Conservation (phyloP, 2,888 invertebrate genomes). For the Amblyjoppa proteus region DNA sequence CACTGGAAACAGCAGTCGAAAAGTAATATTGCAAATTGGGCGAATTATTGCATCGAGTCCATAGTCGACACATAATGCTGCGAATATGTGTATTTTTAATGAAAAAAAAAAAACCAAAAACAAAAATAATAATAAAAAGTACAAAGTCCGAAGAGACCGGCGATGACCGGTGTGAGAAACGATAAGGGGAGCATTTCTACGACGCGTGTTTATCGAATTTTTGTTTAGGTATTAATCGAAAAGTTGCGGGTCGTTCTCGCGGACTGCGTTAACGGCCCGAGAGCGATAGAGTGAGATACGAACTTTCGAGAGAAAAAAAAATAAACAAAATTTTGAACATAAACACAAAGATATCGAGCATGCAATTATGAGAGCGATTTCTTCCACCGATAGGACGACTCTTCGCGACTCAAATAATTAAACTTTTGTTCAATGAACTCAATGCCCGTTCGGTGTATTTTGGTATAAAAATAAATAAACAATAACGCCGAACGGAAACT, state of each 20-base stretch:
- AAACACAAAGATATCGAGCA: neutral
- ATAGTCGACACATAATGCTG: neutral
- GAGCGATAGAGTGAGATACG: neutral
- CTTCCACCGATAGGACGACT: slow-evolving; percentile 13
- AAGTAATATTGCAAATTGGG: neutral
- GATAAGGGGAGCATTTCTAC: slow-evolving; percentile 53
- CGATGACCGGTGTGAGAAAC: slow-evolving; percentile 24
- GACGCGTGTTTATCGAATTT: slow-evolving; percentile 59
- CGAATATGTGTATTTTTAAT: neutral
- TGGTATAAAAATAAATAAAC: neutral
- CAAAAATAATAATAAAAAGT: slow-evolving; percentile 59
- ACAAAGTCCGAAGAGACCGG: slow-evolving; percentile 60
- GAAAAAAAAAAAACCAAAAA: too few species aligned
- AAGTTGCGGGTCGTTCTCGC: neutral
- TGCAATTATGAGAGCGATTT: neutral
- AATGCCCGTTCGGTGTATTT: neutral
- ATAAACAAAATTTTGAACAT: neutral
- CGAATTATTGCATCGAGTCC: neutral
- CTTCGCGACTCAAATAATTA: slow-evolving; percentile 26
- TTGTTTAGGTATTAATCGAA: slow-evolving; percentile 50
- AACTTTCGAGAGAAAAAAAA: slow-evolving; percentile 4
- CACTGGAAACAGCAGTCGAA: neutral
- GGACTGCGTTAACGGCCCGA: neutral
- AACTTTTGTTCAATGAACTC: neutral
- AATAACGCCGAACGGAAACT: slow-evolving; percentile 19